A percentile compares a stretch with the other conserved stretches of the same genome.
Conservation (phyloP, 2,113 vertebrate species). For the Dicerorhinus sumatrensis region DNA sequence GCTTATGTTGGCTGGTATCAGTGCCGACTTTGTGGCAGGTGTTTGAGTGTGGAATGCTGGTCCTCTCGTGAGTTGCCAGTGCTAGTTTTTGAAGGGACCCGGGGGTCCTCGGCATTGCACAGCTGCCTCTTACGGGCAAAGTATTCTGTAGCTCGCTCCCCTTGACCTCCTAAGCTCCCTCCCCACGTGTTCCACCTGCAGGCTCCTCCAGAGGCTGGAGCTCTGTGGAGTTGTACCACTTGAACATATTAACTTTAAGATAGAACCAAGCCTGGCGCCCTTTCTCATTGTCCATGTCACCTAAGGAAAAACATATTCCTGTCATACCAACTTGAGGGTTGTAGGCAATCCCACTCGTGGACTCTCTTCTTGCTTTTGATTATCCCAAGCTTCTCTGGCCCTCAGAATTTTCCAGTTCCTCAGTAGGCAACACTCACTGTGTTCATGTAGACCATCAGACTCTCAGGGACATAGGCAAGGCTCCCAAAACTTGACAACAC, state of each 20-base stretch:
- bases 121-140: accelerated
- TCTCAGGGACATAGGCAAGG: neutral
- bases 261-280: neutral
- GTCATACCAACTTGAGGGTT: too few species aligned
- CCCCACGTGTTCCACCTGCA: accelerated
- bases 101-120: neutral
- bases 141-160: neutral
- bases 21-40: neutral
- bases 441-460: neutral
- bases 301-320: too few species aligned
- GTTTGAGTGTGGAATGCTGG: neutral
- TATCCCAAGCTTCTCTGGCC: neutral
- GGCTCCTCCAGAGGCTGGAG: neutral
- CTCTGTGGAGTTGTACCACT: too few species aligned
- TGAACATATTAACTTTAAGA: too few species aligned
- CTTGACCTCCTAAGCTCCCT: neutral
- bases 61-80: neutral
- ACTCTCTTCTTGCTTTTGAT: neutral
- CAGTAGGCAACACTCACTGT: neutral
- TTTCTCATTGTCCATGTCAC: neutral
- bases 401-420: neutral
- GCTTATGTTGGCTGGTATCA: neutral
- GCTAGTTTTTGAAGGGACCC: too few species aligned
- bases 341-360: too few species aligned
- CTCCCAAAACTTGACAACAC: neutral